Evolutionary conservation across 2,797 vertebrate species (phyloP), one percentile per base, ranked within the genome.

Genomic region (Buphagus erythrorhynchus): DNA sequence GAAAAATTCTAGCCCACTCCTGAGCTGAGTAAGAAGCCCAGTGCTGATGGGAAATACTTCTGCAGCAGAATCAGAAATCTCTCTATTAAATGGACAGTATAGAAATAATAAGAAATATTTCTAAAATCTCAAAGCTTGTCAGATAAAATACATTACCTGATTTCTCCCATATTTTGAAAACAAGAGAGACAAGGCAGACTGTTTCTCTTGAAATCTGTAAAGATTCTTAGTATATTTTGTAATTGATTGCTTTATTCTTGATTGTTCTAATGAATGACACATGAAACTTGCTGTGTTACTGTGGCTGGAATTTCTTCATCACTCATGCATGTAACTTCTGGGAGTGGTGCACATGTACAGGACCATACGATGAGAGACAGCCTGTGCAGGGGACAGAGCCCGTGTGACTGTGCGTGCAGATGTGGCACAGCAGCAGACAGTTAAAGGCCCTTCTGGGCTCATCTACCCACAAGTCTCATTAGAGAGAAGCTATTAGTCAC

Each of bases 241-340:
- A 88, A 94, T 31, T 55, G 25, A 67, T 81, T 75, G 9, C 35
- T 91, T 62, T 86, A 26, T 77, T 87, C 72, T 92, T 45, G 3
- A 14, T 76, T 81, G 35, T 63, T 61, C 72, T 86, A 46, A 68
- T 43, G 75, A 96, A 86, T 48, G 51, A 91, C 63, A 81, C 46
- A 43, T 14, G 33, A 94, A 90, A 78, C 69, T 89, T 80, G 58
- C 72, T 80, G 77, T 83, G n/a, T 81, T 93, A 42, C 42, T 48
- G 36, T 18, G 66, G 33, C 46, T 94, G 77, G 55, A 62, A 74
- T 95, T 91, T 81, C 46, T 80, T 93, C 68, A 92, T 94, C 81
- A 49, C 29, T 49, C 45, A 8, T 40, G n/a, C 45, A 36, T 72
- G 75, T 94, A 75, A 69, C 73, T 77, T 61, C 38, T 86, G 87